Evolutionary conservation across 2,888 invertebrate species (phyloP), one percentile per base, ranked within the genome.

Genomic region (Microdon myrmicae): DNA sequence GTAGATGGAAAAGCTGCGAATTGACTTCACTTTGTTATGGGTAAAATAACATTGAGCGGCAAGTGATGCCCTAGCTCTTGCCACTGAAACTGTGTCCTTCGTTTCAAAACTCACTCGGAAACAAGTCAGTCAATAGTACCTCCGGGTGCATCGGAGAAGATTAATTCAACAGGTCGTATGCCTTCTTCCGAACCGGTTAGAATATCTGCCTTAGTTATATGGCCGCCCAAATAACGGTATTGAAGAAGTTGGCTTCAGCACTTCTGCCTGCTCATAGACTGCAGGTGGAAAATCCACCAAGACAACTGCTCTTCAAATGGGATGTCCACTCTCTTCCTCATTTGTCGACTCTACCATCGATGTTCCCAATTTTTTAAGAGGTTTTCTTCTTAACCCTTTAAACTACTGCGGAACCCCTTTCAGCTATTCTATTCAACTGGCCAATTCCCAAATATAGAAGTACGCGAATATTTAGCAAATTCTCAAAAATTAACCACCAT

Each of bases 51-150:
- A 22, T 9, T 19, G 38, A 19, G 28, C 38, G 39, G 32, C 45
- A 2, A 45, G 35, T 6, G 55, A 55, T 17, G 54, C 41, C 2
- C 12, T 29, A 35, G 38, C 17, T 2, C 35, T 53, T 8, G 8
- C 43, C 8, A 25, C 17, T n/a, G 54, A 49, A n/a, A 9, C 31
- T 8, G 12, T 44, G 13, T 25, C 56, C 1, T 37, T 71, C 28
- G 87, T 92, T 43, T 92, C 92, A 3, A 93, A 92, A 79, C 80
- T 93, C 48, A 91, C 92, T 5, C 81, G 93, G 23, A 92, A 91
- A 77, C 58, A 10, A 20, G 86, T 5, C 87, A 89, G 17, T 88
- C 89, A 3, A 85, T 87, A 73, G 84, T 87, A 55, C 87, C 89
- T 6, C 20, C 43, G 3, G 69, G 69, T 12, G 3, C 13, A 4